phyloP scores from a whole-genome alignment of 2,888 invertebrate species.

The Tachina lurida region DNA sequence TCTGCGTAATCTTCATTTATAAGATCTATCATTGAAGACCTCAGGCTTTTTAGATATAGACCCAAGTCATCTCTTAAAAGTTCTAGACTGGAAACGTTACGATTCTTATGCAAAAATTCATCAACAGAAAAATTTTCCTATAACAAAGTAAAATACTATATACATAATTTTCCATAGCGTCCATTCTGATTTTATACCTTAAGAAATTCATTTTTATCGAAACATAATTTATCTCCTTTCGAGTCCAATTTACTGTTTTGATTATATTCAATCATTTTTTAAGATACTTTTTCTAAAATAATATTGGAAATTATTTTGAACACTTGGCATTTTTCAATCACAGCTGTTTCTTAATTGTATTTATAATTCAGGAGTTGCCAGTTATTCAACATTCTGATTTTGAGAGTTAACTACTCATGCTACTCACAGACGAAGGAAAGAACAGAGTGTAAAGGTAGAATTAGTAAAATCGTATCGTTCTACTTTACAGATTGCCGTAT shows the following conservation, averaged over 20 bases:
- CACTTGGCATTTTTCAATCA: constrained; percentile 49
- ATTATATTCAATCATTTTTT: constrained; percentile 58
- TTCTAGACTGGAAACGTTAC: constrained; percentile 84
- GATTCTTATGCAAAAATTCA: constrained; percentile 87
- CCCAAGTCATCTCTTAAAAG: constrained; percentile 94
- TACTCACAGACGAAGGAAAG: no score
- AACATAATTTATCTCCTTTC: constrained; percentile 75
- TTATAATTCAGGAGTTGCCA: constrained; percentile 2
- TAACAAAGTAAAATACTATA: neutral
- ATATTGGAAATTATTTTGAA: neutral
- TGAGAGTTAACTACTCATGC: no score
- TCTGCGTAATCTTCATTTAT: constrained; percentile 99
- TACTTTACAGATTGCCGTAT: no score
- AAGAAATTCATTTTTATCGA: constrained; percentile 83
- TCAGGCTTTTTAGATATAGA: constrained; percentile 93
- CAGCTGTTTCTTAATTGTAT: constrained; percentile 36
- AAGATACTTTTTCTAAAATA: neutral
- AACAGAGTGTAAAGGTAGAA: no score
- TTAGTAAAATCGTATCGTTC: no score
- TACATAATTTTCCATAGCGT: neutral
- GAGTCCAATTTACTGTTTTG: constrained; percentile 13
- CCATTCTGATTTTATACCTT: constrained; percentile 75
- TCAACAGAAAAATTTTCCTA: constrained; percentile 97
- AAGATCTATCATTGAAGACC: constrained; percentile 97
- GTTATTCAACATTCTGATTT: no score